Conservation (phyloP, 2,888 invertebrate genomes). For the Leptogaster cylindrica region DNA sequence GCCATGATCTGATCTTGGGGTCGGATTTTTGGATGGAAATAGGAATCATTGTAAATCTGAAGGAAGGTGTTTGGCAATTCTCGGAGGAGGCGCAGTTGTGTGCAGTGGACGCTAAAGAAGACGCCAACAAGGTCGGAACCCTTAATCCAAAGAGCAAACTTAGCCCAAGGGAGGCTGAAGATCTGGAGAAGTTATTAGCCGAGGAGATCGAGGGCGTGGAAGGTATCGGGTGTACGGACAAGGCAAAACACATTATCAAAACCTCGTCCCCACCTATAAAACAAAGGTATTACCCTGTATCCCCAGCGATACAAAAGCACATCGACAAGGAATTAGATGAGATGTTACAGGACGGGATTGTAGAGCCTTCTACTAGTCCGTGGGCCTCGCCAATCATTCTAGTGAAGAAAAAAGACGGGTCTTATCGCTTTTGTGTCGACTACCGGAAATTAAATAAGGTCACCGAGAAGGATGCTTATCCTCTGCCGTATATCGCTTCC, state of each 20-base stretch:
- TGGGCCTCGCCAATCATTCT: slow-evolving; percentile 11
- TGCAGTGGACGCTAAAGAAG: neutral
- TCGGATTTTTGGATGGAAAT: neutral
- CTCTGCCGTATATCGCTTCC: slow-evolving; percentile 7
- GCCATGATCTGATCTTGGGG: neutral
- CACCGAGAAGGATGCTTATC: slow-evolving; percentile 41
- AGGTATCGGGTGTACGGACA: neutral
- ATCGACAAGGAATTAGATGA: slow-evolving; percentile 1
- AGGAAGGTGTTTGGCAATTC: neutral
- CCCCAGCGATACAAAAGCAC: neutral
- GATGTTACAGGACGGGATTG: neutral
- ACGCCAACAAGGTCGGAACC: neutral
- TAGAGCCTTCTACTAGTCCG: slow-evolving; percentile 6
- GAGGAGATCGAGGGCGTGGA: neutral
- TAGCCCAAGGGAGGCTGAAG: neutral
- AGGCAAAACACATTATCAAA: neutral
- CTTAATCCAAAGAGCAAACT: neutral
- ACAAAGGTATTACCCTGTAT: slow-evolving; percentile 5
- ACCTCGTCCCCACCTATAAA: slow-evolving; percentile 9
- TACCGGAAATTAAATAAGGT: slow-evolving; percentile 46
- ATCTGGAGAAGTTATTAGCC: neutral
- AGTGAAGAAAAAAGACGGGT: slow-evolving; percentile 7
- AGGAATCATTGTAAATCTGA: neutral
- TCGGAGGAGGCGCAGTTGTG: neutral
- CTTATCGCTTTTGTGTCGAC: slow-evolving; percentile 49